A percentile compares a stretch with the other conserved stretches of the same genome.
Evolutionary conservation across 2,797 vertebrate genomes (phyloP).

Genomic region (Notolepis coatsorum): DNA sequence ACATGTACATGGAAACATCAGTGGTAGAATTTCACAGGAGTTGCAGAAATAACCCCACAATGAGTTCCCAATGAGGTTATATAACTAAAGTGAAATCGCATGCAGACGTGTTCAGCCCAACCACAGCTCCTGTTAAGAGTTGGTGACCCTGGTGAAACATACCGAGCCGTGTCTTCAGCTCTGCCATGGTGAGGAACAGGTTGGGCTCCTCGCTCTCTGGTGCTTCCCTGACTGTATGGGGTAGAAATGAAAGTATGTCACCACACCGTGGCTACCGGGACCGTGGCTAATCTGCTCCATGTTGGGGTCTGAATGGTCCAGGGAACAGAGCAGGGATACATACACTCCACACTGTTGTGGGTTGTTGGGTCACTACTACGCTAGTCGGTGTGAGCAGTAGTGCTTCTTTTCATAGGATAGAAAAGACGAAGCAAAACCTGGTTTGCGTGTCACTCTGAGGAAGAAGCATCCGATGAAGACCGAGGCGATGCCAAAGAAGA

Average conservation of each 20-base stretch:
- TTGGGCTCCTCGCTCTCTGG: constrained; percentile 36
- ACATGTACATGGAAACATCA: no score
- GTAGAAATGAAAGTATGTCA: constrained; percentile 9
- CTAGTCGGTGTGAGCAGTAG: neutral
- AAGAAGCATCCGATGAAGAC: constrained; percentile 67
- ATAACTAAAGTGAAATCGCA: neutral
- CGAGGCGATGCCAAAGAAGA: constrained; percentile 66
- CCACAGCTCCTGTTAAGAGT: neutral
- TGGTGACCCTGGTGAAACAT: neutral
- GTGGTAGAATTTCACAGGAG: no score
- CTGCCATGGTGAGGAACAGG: constrained; percentile 73
- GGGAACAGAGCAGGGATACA: no score
- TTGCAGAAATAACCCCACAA: neutral
- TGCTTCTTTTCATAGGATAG: neutral
- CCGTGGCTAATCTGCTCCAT: no score
- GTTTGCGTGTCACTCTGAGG: constrained; percentile 64
- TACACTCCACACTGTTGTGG: no score
- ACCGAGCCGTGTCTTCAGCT: constrained; percentile 43
- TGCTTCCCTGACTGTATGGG: constrained; percentile 25
- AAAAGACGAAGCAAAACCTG: constrained; percentile 56
- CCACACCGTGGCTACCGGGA: neutral
- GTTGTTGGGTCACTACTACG: neutral
- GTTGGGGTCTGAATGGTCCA: no score
- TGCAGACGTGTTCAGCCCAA: constrained; percentile 9
- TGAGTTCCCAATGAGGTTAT: neutral